These are phyloP conservation scores for Loripinus fragilis DNA, from an alignment of 2,888 invertebrate species.

Conservation along the genomic window DNA sequence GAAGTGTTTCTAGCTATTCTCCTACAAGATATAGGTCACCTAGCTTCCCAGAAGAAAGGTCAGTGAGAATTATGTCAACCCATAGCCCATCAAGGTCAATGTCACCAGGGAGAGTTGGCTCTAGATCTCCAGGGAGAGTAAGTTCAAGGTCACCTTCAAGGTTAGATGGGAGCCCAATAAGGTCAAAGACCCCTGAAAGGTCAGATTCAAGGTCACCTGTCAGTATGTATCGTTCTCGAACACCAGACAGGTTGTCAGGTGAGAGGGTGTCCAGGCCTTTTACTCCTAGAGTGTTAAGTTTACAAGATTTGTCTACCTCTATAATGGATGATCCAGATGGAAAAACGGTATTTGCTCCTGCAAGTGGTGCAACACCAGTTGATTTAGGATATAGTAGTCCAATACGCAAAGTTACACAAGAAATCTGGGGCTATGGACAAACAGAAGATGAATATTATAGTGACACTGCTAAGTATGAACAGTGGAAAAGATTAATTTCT, in stretches of 20 bases:
- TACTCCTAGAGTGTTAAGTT: conserved; percentile 60
- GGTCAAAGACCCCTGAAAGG: conserved; percentile 56
- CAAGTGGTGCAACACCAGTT: conserved; percentile 62
- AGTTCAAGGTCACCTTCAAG: conserved; percentile 54
- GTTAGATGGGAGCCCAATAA: conserved; percentile 49
- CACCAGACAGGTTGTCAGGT: conserved; percentile 58
- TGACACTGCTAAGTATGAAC: conserved; percentile 67
- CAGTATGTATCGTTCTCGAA: conserved; percentile 51
- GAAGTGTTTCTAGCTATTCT: conserved; percentile 42
- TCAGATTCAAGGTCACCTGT: conserved; percentile 60
- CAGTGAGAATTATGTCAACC: not conserved
- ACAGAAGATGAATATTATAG: conserved; percentile 65
- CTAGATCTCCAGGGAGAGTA: conserved; percentile 57
- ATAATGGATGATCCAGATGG: conserved; percentile 64
- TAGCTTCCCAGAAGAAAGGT: conserved; percentile 30
- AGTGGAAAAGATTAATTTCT: conserved; percentile 71
- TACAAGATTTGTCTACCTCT: conserved; percentile 67
- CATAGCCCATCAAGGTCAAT: conserved; percentile 16
- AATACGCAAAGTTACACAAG: conserved; percentile 72
- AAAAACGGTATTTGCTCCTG: conserved; percentile 63
- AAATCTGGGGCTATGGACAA: conserved; percentile 72
- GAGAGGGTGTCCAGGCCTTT: conserved; percentile 49
- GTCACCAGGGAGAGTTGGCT: conserved; percentile 43
- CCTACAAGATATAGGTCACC: conserved; percentile 40
- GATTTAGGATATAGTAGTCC: conserved; percentile 73